Conservation (phyloP, 2,113 vertebrate genomes). For the Limnothrissa miodon region DNA sequence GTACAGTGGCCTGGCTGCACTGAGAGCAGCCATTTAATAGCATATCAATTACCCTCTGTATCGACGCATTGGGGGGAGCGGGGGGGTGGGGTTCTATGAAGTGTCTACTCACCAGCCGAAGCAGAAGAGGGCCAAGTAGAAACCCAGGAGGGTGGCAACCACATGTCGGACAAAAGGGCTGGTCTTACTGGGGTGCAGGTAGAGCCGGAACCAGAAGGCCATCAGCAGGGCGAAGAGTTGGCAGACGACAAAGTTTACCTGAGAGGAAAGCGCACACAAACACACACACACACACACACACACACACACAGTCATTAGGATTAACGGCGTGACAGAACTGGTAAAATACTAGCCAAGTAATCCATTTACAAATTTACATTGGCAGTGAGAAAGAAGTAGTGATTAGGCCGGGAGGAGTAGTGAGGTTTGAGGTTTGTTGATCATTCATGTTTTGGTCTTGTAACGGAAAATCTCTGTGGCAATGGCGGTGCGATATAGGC, state of each 20-base stretch:
- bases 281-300: background rate
- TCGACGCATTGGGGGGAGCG: constrained; percentile 42
- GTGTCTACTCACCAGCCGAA: constrained; percentile 92
- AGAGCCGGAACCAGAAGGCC: constrained; percentile 92
- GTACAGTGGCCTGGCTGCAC: constrained; percentile 49
- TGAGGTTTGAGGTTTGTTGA: background rate
- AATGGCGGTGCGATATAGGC: background rate
- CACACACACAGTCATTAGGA: background rate
- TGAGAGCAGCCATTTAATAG: constrained; percentile 49
- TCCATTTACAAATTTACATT: background rate
- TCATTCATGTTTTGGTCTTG: background rate
- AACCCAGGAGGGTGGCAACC: constrained; percentile 93
- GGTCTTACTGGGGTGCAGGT: constrained; percentile 94
- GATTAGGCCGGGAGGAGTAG: background rate
- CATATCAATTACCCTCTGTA: constrained; percentile 52
- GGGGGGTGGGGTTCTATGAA: constrained; percentile 35
- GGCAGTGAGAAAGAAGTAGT: background rate
- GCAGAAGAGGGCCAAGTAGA: constrained; percentile 98
- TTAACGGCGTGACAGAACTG: background rate
- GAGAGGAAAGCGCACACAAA: constrained; percentile 46
- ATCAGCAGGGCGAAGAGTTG: constrained; percentile 95
- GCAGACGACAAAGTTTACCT: constrained; percentile 98
- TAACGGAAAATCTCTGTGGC: background rate
- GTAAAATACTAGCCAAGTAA: background rate
- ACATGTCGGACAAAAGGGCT: constrained; percentile 93